Evolutionary conservation across 2,113 vertebrate genomes (phyloP).

Genomic region (Hassar affinis): DNA sequence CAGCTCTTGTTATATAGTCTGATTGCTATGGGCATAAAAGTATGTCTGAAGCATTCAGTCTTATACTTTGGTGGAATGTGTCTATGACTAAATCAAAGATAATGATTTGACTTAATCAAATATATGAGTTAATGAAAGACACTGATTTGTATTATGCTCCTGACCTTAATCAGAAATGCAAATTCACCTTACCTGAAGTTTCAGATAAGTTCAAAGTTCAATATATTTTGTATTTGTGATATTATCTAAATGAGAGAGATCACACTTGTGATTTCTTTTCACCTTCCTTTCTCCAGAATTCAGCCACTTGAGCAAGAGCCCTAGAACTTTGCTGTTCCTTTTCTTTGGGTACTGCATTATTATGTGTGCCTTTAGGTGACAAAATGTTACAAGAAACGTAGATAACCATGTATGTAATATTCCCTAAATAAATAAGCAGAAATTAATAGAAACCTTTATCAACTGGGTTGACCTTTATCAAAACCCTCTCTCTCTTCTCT

Average conservation of each 20-base stretch:
- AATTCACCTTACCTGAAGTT: background rate
- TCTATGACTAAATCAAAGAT: no score
- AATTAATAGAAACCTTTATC: constrained; percentile 1
- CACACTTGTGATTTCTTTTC: background rate
- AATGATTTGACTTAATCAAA: no score
- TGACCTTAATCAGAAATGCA: background rate
- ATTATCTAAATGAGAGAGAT: background rate
- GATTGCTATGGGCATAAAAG: no score
- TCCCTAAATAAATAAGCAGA: background rate
- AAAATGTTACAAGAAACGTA: background rate
- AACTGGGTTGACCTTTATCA: background rate
- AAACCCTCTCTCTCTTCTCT: background rate
- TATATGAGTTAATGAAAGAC: no score
- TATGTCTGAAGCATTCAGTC: no score
- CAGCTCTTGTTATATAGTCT: no score
- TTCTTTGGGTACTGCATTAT: no score
- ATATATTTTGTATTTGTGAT: background rate
- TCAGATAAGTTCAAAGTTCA: background rate
- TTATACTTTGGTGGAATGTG: no score
- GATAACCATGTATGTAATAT: background rate
- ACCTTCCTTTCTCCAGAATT: background rate
- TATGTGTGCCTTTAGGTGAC: background rate
- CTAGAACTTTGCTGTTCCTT: background rate
- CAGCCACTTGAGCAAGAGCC: background rate
- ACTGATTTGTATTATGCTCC: background rate